Percentiles rank a stretch among this genome's conserved stretches.
Evolutionary conservation across 2,797 vertebrate species (phyloP).

Genomic region (Pipistrellus pygmaeus): DNA sequence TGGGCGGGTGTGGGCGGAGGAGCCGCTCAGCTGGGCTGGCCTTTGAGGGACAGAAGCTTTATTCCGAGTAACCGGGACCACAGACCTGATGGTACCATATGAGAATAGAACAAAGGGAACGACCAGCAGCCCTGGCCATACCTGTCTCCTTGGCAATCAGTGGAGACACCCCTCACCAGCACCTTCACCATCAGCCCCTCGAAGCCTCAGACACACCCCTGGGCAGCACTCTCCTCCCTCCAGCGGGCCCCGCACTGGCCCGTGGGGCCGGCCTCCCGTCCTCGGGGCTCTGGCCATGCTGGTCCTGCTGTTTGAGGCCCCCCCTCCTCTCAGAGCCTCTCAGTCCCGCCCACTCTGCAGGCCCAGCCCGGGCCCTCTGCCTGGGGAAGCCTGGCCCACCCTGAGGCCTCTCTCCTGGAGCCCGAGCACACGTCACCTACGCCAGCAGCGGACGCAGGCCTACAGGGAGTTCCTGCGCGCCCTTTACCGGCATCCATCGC

Average conservation of each 20-base stretch:
- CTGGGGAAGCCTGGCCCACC: neutral
- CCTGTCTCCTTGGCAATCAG: neutral
- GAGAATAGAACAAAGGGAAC: neutral
- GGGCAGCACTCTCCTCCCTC: neutral
- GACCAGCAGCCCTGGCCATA: neutral
- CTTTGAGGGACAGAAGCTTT: neutral
- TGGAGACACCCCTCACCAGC: neutral
- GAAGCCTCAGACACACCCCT: neutral
- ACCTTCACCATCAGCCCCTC: no score
- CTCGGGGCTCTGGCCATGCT: accelerated
- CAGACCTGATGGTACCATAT: neutral
- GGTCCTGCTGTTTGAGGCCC: neutral
- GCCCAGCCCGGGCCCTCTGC: no score
- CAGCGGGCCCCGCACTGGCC: neutral
- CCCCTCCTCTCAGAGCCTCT: neutral
- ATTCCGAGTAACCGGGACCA: neutral
- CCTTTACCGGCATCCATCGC: neutral
- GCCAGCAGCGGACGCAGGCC: neutral
- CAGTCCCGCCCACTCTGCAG: neutral
- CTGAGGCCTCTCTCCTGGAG: no score
- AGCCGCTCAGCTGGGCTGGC: neutral
- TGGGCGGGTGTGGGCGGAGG: neutral
- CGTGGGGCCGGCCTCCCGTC: no score
- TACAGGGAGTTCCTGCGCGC: accelerated
- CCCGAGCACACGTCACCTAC: neutral